A percentile compares a stretch with the other conserved stretches of the same genome.
Evolutionary conservation across 2,113 vertebrate genomes (phyloP).

Genomic region (Morone saxatilis): DNA sequence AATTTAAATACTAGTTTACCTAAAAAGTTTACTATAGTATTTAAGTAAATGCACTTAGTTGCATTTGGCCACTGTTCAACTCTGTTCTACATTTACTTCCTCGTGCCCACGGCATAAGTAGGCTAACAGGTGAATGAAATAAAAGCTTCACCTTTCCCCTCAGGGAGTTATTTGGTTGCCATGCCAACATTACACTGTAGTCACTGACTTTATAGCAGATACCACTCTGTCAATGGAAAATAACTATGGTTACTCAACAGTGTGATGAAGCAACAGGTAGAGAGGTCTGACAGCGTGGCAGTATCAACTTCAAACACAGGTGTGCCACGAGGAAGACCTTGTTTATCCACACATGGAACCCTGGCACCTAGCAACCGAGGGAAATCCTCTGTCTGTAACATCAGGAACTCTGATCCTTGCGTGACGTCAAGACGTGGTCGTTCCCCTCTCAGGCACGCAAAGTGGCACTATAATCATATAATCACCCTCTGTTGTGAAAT

Average conservation of each 20-base stretch:
- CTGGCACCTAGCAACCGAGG: conserved; percentile 80
- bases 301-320: conserved; percentile 73
- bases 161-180: conserved; percentile 53
- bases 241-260: conserved; percentile 70
- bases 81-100: background rate
- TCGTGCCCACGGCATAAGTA: background rate
- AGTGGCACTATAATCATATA: conserved; percentile 51
- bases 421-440: conserved; percentile 77
- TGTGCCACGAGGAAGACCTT: conserved; percentile 71
- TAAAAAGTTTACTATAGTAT: background rate
- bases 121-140: conserved; percentile 18
- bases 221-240: conserved; percentile 66
- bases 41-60: background rate
- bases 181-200: conserved; percentile 13
- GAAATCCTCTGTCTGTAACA: conserved; percentile 77
- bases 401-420: conserved; percentile 40
- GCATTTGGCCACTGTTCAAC: background rate
- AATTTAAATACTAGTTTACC: too few relatives aligned
- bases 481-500: conserved; percentile 58
- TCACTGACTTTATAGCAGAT: conserved; percentile 34
- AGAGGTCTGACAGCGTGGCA: conserved; percentile 69
- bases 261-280: conserved; percentile 71
- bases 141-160: conserved; percentile 46
- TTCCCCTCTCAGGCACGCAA: conserved; percentile 50
- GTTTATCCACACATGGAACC: conserved; percentile 74